Evolutionary conservation across 92 coral and sea anemone species (phyloP).

Genomic region (Blastomussa wellsi): DNA sequence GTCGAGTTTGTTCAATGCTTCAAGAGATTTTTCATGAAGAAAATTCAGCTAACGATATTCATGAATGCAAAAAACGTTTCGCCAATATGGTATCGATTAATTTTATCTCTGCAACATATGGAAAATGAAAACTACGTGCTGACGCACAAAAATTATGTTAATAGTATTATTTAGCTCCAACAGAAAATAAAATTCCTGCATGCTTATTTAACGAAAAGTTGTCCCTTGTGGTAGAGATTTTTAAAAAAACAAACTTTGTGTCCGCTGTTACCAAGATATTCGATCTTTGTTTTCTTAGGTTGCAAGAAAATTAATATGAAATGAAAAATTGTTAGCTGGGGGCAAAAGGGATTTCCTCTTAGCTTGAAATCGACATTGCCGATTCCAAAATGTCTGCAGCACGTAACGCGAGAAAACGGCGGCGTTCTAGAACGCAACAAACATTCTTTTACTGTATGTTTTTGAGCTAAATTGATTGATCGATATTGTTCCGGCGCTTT

Average conservation of each 20-base stretch:
- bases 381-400: constrained; percentile 15
- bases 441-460: background rate
- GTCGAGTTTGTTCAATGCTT: constrained; percentile 15
- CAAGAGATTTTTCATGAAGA: background rate
- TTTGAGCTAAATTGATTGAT: constrained; percentile 23
- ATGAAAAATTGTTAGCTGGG: constrained; percentile 4
- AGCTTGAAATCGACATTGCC: background rate
- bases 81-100: constrained; percentile 24
- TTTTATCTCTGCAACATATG: constrained; percentile 28
- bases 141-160: constrained; percentile 6
- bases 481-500: constrained; percentile 30
- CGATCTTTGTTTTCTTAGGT: constrained; percentile 3
- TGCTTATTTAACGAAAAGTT: background rate
- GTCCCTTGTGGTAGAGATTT: constrained; percentile 1
- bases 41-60: constrained; percentile 5
- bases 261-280: background rate
- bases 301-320: constrained; percentile 17
- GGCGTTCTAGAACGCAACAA: background rate
- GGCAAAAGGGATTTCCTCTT: background rate
- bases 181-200: constrained; percentile 11
- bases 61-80: constrained; percentile 34
- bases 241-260: background rate
- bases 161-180: background rate
- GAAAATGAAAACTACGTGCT: constrained; percentile 19
- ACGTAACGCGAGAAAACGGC: constrained; percentile 20